Base-by-base conservation (phyloP, 37 sponge, comb jelly and placozoan species). In the Bolinopsis microptera region DNA sequence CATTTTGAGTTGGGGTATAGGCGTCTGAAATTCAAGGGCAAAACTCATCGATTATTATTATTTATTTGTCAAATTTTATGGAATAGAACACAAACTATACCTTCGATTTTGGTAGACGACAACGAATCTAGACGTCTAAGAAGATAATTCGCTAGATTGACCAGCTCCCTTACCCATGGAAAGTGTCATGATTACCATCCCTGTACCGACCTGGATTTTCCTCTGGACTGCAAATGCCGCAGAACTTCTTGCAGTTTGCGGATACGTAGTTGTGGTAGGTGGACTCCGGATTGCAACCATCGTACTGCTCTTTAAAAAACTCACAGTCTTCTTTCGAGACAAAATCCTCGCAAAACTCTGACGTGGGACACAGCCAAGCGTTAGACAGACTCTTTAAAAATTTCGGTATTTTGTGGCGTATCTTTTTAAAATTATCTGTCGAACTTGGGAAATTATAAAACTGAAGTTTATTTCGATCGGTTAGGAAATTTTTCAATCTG, bases 201-300 rank as follows among this genome's bases (percentile, higher is more conserved):
- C 61, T 48, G 13, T 18, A 48, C 61, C 61, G 13, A 72, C 75
- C 75, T 30, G 75, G 75, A 28, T 72, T 72, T n/a, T 72, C 75
- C 75, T 23, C 22, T n/a, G 75, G 26, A 28, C 22, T 72, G 31
- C 75, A 72, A 72, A 72, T 72, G 3, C 75, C 75, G 26, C 75
- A 72, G 75, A 30, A 72, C 31, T 72, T n/a, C 31, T 72, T 72
- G 75, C 75, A 72, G 75, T 72, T n/a, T 30, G 75, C 13, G 75
- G 75, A 72, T 8, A 72, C 75, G 26, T 72, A 72, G 26, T 72
- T 72, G 75, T 72, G 31, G 75, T 72, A 72, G 75, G 31, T 72
- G 75, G 75, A n/a, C 31, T 30, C 31, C 2, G 75, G 75, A 21
- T 72, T 28, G 31, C 75, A 72, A 30, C 75, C 75, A 28, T 72